Conservation (phyloP, 2,888 invertebrate species). For the Phasia obesa region DNA sequence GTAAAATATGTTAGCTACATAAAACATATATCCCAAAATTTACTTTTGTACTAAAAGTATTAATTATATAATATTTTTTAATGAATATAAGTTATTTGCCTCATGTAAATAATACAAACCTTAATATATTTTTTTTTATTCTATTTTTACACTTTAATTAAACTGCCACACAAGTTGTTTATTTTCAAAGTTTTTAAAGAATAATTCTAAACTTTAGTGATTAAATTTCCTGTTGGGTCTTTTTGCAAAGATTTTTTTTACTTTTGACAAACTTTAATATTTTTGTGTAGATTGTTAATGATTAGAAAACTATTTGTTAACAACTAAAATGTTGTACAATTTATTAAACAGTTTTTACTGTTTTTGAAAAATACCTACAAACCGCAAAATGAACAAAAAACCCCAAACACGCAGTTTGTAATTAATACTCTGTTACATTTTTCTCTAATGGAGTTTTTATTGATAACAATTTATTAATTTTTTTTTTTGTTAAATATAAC, state of each 20-base stretch:
- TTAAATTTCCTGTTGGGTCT: slow-evolving; percentile 48
- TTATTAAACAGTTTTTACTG: slow-evolving; percentile 11
- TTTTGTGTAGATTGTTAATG: slow-evolving; percentile 56
- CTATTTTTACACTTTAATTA: not conserved
- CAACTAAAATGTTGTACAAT: slow-evolving; percentile 54
- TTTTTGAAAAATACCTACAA: not conserved
- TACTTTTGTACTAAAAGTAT: too few relatives aligned
- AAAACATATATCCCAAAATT: too few relatives aligned
- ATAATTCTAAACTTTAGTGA: not conserved
- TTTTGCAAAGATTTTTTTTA: not conserved
- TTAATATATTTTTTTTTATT: too few relatives aligned
- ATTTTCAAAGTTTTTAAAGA: not conserved
- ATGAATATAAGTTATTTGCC: too few relatives aligned
- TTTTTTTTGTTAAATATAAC: slow-evolving; percentile 17
- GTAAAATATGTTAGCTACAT: too few relatives aligned
- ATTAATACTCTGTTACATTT: slow-evolving; percentile 65
- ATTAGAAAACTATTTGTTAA: slow-evolving; percentile 71
- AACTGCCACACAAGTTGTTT: not conserved
- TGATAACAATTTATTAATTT: slow-evolving; percentile 15
- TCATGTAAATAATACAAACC: not conserved
- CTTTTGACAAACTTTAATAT: slow-evolving; percentile 17
- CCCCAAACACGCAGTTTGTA: slow-evolving; percentile 56
- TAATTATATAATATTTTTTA: too few relatives aligned
- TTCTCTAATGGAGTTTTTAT: slow-evolving; percentile 60
- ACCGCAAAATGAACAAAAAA: slow-evolving; percentile 10